Percentiles rank a stretch among this genome's conserved stretches.
phyloP scores from a whole-genome alignment of 1,140 invertebrate species.

The Drosophila miranda region DNA sequence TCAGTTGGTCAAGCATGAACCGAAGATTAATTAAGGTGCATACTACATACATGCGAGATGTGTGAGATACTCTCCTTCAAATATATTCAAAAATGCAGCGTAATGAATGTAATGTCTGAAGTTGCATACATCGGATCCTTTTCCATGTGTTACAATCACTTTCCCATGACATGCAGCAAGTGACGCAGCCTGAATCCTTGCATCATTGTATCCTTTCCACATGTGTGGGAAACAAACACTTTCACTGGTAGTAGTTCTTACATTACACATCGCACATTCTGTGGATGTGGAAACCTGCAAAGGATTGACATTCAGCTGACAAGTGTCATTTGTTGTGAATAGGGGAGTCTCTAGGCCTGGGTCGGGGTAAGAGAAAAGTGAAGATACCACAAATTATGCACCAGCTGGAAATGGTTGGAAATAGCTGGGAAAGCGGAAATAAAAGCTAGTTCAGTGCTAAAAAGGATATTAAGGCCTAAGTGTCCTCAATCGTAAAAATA shows the following conservation, averaged over 20 bases:
- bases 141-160: constrained; percentile 45
- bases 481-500: constrained; percentile 75
- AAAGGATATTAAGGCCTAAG: constrained; percentile 74
- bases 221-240: constrained; percentile 73
- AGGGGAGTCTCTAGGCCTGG: background rate
- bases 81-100: constrained; percentile 32
- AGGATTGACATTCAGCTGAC: constrained; percentile 74
- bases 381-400: constrained; percentile 57
- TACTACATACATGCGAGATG: background rate
- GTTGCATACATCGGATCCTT: constrained; percentile 10
- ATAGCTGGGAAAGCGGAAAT: constrained; percentile 36
- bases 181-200: constrained; percentile 43
- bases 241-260: constrained; percentile 53
- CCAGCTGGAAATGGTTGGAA: constrained; percentile 47
- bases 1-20: constrained; percentile 55
- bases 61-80: background rate
- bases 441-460: constrained; percentile 54
- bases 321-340: constrained; percentile 56
- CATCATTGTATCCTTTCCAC: constrained; percentile 29
- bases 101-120: constrained; percentile 32
- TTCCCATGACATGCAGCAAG: constrained; percentile 70
- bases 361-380: background rate
- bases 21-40: constrained; percentile 43
- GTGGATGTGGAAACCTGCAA: constrained; percentile 72
- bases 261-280: constrained; percentile 66